A percentile compares a stretch with the other conserved stretches of the same genome.
Conservation (phyloP, 92 coral and sea anemone species). For the Diadumene lineata region DNA sequence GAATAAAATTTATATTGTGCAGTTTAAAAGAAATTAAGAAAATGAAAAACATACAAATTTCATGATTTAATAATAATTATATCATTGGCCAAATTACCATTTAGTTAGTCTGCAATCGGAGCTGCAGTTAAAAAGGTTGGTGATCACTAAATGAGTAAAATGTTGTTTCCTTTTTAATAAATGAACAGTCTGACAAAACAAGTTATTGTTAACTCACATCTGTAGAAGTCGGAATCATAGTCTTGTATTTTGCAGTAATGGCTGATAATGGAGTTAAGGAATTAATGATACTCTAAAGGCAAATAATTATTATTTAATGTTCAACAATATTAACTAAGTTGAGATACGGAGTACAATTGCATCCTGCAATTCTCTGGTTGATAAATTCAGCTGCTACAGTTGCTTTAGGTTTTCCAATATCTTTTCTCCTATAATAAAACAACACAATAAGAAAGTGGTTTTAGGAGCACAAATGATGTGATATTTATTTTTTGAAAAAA, state of each 20-base stretch:
- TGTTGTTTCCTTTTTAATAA: too few species aligned
- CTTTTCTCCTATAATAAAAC: constrained; percentile 70
- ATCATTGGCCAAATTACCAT: too few species aligned
- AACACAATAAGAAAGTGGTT: not conserved
- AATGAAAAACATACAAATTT: too few species aligned
- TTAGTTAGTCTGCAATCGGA: too few species aligned
- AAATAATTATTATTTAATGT: not conserved
- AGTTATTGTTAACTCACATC: constrained; percentile 63
- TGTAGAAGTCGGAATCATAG: constrained; percentile 84
- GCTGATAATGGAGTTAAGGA: constrained; percentile 32
- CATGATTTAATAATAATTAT: too few species aligned
- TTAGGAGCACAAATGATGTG: not conserved
- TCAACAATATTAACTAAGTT: too few species aligned
- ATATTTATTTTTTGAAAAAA: not conserved
- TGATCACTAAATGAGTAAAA: too few species aligned
- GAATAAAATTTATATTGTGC: too few species aligned
- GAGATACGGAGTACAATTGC: constrained; percentile 92
- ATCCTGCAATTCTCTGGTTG: constrained; percentile 84
- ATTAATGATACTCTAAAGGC: too few species aligned
- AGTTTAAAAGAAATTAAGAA: too few species aligned
- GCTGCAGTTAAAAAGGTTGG: too few species aligned
- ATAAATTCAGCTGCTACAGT: constrained; percentile 90
- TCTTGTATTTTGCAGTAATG: constrained; percentile 96
- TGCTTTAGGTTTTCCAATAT: constrained; percentile 91
- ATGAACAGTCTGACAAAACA: too few species aligned